Evolutionary conservation across 2,888 invertebrate genomes (phyloP).

Genomic region (Iselma pallidipennis): DNA sequence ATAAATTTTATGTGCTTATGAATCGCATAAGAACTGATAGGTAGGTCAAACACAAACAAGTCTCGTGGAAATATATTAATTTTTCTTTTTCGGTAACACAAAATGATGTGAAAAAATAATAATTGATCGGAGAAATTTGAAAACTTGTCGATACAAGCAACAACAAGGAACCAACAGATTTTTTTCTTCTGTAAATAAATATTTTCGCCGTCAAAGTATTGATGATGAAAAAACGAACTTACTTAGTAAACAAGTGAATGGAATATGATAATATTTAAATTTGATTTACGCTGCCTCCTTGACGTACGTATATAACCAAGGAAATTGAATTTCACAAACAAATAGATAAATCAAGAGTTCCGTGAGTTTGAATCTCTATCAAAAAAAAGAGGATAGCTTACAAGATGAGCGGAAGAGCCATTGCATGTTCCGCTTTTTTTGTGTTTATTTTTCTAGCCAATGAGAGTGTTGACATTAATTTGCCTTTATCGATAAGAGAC

Average conservation of each 20-base stretch:
- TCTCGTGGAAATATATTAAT: background rate
- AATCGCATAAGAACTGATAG: slow-evolving; percentile 21
- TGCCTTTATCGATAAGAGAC: background rate
- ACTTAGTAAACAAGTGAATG: slow-evolving; percentile 23
- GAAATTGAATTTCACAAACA: slow-evolving; percentile 47
- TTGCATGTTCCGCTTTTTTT: slow-evolving; percentile 1
- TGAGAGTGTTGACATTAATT: too few species aligned
- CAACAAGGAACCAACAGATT: background rate
- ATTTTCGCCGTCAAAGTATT: slow-evolving; percentile 11
- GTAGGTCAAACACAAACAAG: slow-evolving; percentile 9
- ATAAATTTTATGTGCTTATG: slow-evolving; percentile 25
- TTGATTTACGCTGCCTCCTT: slow-evolving; percentile 29
- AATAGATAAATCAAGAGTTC: slow-evolving; percentile 43
- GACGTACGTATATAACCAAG: slow-evolving; percentile 32
- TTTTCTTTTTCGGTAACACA: background rate
- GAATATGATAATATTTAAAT: slow-evolving; percentile 36
- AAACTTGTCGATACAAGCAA: background rate
- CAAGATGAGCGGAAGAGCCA: slow-evolving; percentile 6
- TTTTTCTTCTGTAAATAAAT: slow-evolving; percentile 9
- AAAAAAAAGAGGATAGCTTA: slow-evolving; percentile 3
- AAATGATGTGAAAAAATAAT: background rate
- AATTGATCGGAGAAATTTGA: background rate
- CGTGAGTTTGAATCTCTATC: slow-evolving; percentile 23
- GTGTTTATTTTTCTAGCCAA: background rate
- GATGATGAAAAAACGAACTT: slow-evolving; percentile 16